Evolutionary conservation across 2,888 invertebrate species (phyloP).

Genomic region (Scaptomyza polygonia): DNA sequence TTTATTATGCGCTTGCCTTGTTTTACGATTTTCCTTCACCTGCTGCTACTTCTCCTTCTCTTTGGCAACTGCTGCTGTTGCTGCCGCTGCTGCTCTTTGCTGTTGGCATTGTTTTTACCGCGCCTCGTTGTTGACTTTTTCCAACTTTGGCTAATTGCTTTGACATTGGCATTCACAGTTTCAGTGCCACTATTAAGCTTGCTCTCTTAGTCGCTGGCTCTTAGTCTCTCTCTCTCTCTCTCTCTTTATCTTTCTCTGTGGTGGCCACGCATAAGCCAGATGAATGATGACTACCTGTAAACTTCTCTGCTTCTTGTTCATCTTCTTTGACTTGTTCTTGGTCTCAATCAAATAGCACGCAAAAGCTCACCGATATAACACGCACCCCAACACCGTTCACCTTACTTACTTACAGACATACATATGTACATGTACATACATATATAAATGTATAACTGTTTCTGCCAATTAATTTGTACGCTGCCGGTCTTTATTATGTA

Average conservation of each 20-base stretch:
- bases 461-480: conserved; percentile 35
- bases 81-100: conserved; percentile 20
- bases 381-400: conserved; percentile 20
- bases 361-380: conserved; percentile 56
- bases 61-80: conserved; percentile 19
- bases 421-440: not conserved
- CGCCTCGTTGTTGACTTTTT: conserved; percentile 63
- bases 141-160: conserved; percentile 80
- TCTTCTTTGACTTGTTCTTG: conserved; percentile 41
- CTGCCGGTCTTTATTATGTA: conserved; percentile 12
- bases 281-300: conserved; percentile 55
- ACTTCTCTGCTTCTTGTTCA: conserved; percentile 15
- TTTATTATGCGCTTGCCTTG: conserved; percentile 49
- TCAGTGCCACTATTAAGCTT: conserved; percentile 22
- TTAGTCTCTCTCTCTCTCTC: conserved; percentile 10
- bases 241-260: conserved; percentile 5
- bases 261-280: conserved; percentile 39
- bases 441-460: conserved; percentile 30
- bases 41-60: conserved; percentile 18
- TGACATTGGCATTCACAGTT: conserved; percentile 75
- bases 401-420: not conserved
- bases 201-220: conserved; percentile 16
- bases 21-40: conserved; percentile 47
- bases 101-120: conserved; percentile 49
- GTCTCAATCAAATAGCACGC: conserved; percentile 32